These are phyloP conservation scores for Pangasius larnaudii DNA, from an alignment of 2,797 vertebrate species.

Conservation along the genomic window DNA sequence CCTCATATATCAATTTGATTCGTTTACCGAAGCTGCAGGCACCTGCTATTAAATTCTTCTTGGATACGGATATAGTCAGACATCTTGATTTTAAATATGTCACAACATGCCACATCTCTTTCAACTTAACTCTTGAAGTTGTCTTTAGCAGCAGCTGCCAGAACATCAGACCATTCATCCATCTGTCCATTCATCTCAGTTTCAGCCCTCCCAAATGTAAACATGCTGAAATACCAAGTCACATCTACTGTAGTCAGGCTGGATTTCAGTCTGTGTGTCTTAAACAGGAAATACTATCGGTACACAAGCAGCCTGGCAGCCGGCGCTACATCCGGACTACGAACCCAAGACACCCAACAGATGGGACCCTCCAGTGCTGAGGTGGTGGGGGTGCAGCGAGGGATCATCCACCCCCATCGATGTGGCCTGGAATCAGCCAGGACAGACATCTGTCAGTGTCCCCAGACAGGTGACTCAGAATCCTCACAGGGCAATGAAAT, in stretches of 20 bases:
- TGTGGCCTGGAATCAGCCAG: conserved; percentile 64
- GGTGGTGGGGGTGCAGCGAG: conserved; percentile 37
- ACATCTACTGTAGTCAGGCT: conserved; percentile 27
- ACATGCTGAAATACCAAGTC: conserved; percentile 9
- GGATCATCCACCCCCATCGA: conserved; percentile 34
- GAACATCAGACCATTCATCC: conserved; percentile 29
- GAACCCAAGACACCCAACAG: conserved; percentile 67
- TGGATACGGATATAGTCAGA: conserved; percentile 1
- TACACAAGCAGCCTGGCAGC: conserved; percentile 44
- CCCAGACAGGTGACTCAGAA: conserved; percentile 69
- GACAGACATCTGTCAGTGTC: conserved; percentile 83
- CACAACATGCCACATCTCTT: conserved; percentile 2
- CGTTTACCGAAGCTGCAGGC: neutral
- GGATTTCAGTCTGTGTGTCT: conserved; percentile 38
- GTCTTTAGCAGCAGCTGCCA: conserved; percentile 2
- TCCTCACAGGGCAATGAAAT: conserved; percentile 75
- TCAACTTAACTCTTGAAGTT: neutral
- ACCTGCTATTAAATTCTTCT: conserved; percentile 3
- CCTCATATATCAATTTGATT: neutral
- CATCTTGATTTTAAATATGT: conserved; percentile 24
- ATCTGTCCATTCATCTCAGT: conserved; percentile 45
- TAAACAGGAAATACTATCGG: conserved; percentile 56
- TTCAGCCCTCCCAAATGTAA: conserved; percentile 42
- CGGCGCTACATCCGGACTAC: conserved; percentile 43
- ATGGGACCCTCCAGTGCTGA: conserved; percentile 71